phyloP scores from a whole-genome alignment of 2,113 vertebrate species.

The Cochlearius cochlearius region DNA sequence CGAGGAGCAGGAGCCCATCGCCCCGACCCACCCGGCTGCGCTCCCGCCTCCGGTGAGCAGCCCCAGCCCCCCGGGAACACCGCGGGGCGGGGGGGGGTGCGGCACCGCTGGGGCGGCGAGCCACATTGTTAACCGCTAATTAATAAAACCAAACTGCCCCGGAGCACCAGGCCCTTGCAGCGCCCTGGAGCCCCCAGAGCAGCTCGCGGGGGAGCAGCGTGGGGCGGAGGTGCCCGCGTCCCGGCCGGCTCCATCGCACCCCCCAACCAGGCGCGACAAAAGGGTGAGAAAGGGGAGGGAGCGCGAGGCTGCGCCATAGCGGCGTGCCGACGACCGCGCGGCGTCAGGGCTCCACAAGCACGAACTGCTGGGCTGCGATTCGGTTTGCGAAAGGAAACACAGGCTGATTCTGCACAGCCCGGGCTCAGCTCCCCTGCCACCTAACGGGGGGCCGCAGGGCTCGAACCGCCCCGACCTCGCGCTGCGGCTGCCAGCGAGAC shows the following conservation, averaged over 20 bases:
- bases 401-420: neutral
- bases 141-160: neutral
- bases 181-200: neutral
- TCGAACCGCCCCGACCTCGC: accelerated
- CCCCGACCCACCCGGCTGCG: accelerated
- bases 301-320: accelerated
- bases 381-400: neutral
- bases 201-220: accelerated
- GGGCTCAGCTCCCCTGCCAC: neutral
- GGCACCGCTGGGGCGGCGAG: neutral
- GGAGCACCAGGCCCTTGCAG: neutral
- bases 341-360: neutral
- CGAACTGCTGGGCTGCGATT: neutral
- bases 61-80: neutral
- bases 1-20: neutral
- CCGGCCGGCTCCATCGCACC: accelerated
- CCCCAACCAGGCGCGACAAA: neutral
- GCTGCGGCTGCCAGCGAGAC: neutral
- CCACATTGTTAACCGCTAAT: accelerated
- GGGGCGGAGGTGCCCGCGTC: accelerated
- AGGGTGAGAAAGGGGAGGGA: neutral
- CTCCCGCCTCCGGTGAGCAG: neutral
- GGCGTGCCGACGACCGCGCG: accelerated
- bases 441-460: accelerated
- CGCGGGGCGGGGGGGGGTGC: accelerated